Percentiles rank a stretch among this genome's conserved stretches.
These are phyloP conservation scores for Sciurus niger DNA, from an alignment of 2,113 vertebrate species.

Conservation along the genomic window DNA sequence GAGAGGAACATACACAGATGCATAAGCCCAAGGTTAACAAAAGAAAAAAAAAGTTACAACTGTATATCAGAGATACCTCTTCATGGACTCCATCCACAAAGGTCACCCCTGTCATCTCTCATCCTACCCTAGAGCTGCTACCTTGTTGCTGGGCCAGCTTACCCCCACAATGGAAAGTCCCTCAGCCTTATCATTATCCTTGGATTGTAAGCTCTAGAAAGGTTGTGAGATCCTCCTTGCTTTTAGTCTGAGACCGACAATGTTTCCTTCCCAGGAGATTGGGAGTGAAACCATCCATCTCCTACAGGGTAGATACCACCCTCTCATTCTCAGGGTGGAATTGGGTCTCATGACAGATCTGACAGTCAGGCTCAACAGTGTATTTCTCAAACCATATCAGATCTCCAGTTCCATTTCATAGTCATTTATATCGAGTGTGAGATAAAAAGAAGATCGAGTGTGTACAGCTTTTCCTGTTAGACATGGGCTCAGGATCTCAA, in stretches of 20 bases:
- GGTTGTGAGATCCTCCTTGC: background rate
- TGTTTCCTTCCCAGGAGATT: background rate
- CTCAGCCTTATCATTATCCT: background rate
- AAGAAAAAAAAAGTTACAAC: conserved; percentile 26
- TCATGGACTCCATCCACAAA: background rate
- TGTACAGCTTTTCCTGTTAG: background rate
- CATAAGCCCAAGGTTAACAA: background rate
- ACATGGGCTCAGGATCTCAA: background rate
- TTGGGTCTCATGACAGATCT: background rate
- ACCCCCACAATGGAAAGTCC: no score
- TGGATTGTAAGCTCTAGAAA: background rate
- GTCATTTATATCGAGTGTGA: background rate
- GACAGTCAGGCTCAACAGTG: background rate
- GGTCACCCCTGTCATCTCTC: background rate
- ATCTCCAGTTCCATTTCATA: background rate
- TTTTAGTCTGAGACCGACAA: background rate
- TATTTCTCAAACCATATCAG: background rate
- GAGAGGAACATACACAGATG: no score
- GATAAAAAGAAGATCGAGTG: background rate
- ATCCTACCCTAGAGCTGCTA: background rate
- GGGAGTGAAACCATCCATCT: background rate
- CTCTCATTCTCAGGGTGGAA: background rate
- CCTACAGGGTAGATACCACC: background rate
- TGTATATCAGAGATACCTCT: background rate
- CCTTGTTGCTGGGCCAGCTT: background rate